A percentile compares a stretch with the other conserved stretches of the same genome.
Conservation (phyloP, 2,113 vertebrate genomes). For the Callipepla californica region DNA sequence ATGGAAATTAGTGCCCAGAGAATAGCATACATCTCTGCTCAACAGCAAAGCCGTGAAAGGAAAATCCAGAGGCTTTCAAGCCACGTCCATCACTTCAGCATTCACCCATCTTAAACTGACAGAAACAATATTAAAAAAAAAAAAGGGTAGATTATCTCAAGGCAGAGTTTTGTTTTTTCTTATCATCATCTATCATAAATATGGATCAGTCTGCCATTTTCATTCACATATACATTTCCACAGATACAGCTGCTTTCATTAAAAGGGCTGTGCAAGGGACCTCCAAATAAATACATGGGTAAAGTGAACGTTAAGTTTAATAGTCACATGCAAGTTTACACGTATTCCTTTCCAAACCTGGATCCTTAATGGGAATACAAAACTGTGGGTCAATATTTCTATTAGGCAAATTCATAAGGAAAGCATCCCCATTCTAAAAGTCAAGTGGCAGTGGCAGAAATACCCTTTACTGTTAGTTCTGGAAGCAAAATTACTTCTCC, state of each 20-base stretch:
- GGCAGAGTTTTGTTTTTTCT: slow-evolving; percentile 26
- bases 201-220: slow-evolving; percentile 42
- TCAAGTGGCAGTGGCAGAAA: not conserved
- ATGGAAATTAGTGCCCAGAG: slow-evolving; percentile 25
- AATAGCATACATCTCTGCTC: not conserved
- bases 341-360: not conserved
- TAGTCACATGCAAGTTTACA: not conserved
- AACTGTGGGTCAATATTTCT: slow-evolving; percentile 5
- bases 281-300: not conserved
- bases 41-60: slow-evolving; percentile 8
- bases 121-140: slow-evolving; percentile 55
- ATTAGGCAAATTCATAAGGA: slow-evolving; percentile 6
- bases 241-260: slow-evolving; percentile 31
- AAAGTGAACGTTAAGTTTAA: not conserved
- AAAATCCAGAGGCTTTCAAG: slow-evolving; percentile 46
- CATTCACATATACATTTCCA: slow-evolving; percentile 18
- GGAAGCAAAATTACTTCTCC: slow-evolving; percentile 3
- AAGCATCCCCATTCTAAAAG: not conserved
- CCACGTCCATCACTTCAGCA: not conserved
- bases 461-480: not conserved
- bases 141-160: slow-evolving; percentile 40
- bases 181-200: slow-evolving; percentile 43
- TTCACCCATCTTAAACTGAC: slow-evolving; percentile 46
- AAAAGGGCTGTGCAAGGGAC: not conserved
- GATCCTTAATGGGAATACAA: not conserved